Conservation (phyloP, 1,140 invertebrate species). For the Anthonomus grandis region DNA sequence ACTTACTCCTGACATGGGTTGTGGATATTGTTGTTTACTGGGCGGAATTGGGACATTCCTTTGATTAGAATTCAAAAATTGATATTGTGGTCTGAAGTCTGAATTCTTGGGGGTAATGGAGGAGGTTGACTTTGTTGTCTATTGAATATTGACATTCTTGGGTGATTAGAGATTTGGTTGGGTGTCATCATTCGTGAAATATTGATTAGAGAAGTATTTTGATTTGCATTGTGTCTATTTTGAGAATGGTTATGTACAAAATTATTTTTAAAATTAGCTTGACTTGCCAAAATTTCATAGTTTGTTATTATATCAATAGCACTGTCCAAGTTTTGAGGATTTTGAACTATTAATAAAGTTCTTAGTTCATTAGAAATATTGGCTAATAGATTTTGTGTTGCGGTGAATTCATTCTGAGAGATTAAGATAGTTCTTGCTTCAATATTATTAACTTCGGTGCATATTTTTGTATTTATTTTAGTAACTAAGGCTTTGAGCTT, state of each 20-base stretch:
- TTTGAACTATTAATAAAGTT: conserved; percentile 2
- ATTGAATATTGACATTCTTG: no score
- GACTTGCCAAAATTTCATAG: conserved; percentile 9
- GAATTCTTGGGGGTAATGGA: no score
- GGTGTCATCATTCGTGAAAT: no score
- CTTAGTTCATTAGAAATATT: conserved; percentile 7
- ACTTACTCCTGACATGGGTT: no score
- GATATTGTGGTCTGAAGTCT: no score
- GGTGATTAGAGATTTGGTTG: no score
- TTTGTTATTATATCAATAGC: conserved; percentile 8
- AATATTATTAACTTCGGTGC: neutral
- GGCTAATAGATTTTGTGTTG: conserved; percentile 11
- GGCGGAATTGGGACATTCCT: no score
- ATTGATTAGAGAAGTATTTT: no score
- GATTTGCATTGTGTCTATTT: neutral
- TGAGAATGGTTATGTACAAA: neutral
- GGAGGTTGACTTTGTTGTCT: no score
- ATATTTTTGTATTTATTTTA: conserved; percentile 5
- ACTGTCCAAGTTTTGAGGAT: conserved; percentile 10
- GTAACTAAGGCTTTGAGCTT: conserved; percentile 8
- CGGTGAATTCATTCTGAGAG: conserved; percentile 7
- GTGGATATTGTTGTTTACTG: no score
- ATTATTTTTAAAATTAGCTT: conserved; percentile 10
- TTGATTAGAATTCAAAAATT: no score
- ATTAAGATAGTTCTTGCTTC: conserved; percentile 1